phyloP scores from a whole-genome alignment of 2,888 invertebrate species.

The Bombyx huttoni region DNA sequence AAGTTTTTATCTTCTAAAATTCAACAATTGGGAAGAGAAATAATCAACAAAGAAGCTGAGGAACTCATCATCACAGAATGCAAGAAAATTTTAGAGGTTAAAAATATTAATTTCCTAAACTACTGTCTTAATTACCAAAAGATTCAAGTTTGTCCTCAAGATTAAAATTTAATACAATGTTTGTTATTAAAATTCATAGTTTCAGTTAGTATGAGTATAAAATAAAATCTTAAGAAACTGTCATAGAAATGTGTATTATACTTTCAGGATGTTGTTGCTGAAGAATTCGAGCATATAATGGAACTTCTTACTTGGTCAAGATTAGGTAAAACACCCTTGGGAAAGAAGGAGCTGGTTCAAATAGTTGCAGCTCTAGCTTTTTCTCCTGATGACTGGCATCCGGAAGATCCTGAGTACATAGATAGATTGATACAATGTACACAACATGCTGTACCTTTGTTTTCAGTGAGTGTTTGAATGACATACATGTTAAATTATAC shows the following conservation, averaged over 20 bases:
- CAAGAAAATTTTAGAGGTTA: slow-evolving; percentile 86
- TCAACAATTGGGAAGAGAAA: slow-evolving; percentile 81
- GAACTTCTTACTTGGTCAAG: slow-evolving; percentile 86
- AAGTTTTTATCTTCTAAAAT: slow-evolving; percentile 90
- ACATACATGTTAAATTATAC: no score
- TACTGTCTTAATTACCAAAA: no score
- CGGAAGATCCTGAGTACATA: slow-evolving; percentile 80
- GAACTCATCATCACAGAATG: slow-evolving; percentile 86
- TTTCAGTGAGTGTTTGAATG: slow-evolving; percentile 79
- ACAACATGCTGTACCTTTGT: slow-evolving; percentile 87
- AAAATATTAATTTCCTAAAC: not conserved
- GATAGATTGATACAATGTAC: slow-evolving; percentile 88
- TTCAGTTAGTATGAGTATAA: no score
- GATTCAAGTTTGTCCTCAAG: no score
- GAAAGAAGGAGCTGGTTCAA: slow-evolving; percentile 89
- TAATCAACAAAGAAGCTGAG: slow-evolving; percentile 88
- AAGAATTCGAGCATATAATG: slow-evolving; percentile 93
- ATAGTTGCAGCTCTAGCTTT: slow-evolving; percentile 87
- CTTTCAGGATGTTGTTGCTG: slow-evolving; percentile 86
- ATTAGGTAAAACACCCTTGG: slow-evolving; percentile 84
- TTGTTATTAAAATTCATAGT: no score
- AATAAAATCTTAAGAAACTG: not conserved
- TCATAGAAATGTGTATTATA: slow-evolving; percentile 1
- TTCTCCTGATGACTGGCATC: slow-evolving; percentile 77
- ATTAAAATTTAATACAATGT: no score